Conservation (phyloP, 2,797 vertebrate species). For the Rhabdomys pumilio region DNA sequence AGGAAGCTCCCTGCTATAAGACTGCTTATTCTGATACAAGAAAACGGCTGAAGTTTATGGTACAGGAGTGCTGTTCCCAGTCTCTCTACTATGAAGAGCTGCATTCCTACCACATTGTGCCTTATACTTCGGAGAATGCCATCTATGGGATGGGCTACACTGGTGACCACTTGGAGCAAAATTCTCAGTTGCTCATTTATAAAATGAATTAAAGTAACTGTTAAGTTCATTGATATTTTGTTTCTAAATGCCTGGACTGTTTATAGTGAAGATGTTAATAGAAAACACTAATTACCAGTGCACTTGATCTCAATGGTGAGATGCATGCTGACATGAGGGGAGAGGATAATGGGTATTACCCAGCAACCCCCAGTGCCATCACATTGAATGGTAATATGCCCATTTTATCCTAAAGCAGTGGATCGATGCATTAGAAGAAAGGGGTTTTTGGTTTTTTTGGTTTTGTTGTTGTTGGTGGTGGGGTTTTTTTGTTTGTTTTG, state of each 20-base stretch:
- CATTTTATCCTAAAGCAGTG: constrained; percentile 68
- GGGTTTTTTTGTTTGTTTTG: background rate
- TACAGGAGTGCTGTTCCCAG: constrained; percentile 94
- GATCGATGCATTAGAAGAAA: constrained; percentile 72
- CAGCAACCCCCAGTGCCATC: constrained; percentile 75
- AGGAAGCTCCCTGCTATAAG: constrained; percentile 89
- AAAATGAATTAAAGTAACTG: constrained; percentile 94
- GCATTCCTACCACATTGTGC: constrained; percentile 94
- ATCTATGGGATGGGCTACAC: constrained; percentile 94
- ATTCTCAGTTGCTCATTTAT: constrained; percentile 94
- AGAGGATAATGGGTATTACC: constrained; percentile 81
- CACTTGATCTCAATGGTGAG: constrained; percentile 82
- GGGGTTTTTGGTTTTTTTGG: background rate
- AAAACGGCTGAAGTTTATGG: constrained; percentile 96
- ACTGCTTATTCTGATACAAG: constrained; percentile 90
- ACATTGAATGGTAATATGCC: constrained; percentile 70
- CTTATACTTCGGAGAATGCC: constrained; percentile 92
- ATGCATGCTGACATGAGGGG: constrained; percentile 80
- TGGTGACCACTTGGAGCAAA: constrained; percentile 91
- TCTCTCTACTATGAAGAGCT: constrained; percentile 94
- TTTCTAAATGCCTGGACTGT: constrained; percentile 89
- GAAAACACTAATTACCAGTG: constrained; percentile 84
- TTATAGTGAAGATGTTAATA: constrained; percentile 85
- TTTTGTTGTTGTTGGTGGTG: background rate
- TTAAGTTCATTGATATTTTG: constrained; percentile 87